Base-by-base conservation (phyloP, 2,797 vertebrate genomes). In the Florisuga fusca region DNA sequence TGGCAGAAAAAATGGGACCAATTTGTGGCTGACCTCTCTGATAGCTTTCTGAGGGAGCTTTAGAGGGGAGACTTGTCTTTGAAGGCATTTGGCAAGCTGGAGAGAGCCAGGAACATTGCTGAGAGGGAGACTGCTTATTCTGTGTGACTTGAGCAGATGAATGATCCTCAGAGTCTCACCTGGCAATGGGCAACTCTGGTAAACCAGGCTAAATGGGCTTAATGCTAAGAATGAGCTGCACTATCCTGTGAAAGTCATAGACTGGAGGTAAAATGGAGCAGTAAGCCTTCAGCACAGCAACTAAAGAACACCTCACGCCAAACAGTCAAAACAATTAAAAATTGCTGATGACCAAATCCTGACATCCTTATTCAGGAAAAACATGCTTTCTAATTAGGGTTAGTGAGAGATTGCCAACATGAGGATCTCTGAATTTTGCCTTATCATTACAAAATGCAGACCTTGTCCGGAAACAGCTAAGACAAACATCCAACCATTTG, bases 1-100 rank as follows among this genome's bases (percentile, higher is more conserved):
- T 99, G 99, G 99, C 97, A 98, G 94, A 97, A 97, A 53, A 98
- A 98, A 96, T 99, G 99, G 99, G 95, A 99, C 50, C 64, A 89
- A 18, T 99, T 99, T 93, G 96, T 99, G 31, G 91, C 94, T 21
- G 94, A 97, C 33, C 69, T 98, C 77, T 94, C 85, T 45, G 84
- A 89, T 10, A 61, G 78, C 62, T 90, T 86, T 67, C 54, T 25
- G 34, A 71, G 33, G 23, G 87, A 93, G 48, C 77, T 86, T 48
- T 96, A 96, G 73, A 54, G 67, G 41, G 64, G 29, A 64, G 54
- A 36, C 53, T 59, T 50, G 13, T 75, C 45, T 80, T 45, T 76
- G 87, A 90, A 91, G 25, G 77, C 58, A 63, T 77, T 45, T 87
- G 89, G 58, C 73, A 81, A 78, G 48, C 62, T 27, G 21, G 71